phyloP scores from a whole-genome alignment of 2,888 invertebrate species.

The Phania funesta region DNA sequence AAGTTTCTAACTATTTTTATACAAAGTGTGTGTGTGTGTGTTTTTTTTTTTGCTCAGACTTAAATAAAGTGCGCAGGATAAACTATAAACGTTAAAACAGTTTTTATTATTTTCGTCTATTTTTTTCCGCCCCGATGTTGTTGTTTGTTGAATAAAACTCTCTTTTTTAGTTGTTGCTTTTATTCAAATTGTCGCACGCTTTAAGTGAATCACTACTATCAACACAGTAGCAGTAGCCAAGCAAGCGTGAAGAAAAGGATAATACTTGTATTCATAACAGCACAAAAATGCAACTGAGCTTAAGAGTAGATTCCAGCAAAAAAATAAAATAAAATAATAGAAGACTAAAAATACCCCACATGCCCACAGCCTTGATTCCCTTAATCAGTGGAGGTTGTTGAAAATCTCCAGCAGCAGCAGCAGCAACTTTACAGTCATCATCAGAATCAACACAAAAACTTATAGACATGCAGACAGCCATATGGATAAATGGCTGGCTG shows the following conservation, averaged over 20 bases:
- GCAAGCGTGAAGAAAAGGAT: slow-evolving; percentile 67
- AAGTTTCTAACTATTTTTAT: slow-evolving; percentile 37
- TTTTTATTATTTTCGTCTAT: slow-evolving; percentile 4
- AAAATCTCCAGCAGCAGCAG: slow-evolving; percentile 33
- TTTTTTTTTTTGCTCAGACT: neutral
- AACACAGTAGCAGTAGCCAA: slow-evolving; percentile 59
- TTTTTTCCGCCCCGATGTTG: neutral
- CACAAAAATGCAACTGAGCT: slow-evolving; percentile 63
- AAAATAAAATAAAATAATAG: neutral
- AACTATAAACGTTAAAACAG: slow-evolving; percentile 52
- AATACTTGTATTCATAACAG: slow-evolving; percentile 68
- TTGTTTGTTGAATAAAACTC: slow-evolving; percentile 46
- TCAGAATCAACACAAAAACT: slow-evolving; percentile 1
- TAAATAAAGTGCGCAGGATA: slow-evolving; percentile 56
- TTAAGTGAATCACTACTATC: slow-evolving; percentile 65
- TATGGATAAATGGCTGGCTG: slow-evolving; percentile 20
- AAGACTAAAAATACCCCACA: neutral
- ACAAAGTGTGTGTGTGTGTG: neutral
- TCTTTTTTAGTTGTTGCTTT: slow-evolving; percentile 27
- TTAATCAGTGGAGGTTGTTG: slow-evolving; percentile 4
- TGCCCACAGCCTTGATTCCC: slow-evolving; percentile 18
- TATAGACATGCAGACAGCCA: slow-evolving; percentile 49
- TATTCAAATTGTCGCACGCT: slow-evolving; percentile 65
- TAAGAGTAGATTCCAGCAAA: slow-evolving; percentile 46
- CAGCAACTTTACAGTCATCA: slow-evolving; percentile 47